Evolutionary conservation across 1,140 invertebrate genomes (phyloP), one percentile per base, ranked within the genome.

Genomic region (Drosophila pruinosa): DNA sequence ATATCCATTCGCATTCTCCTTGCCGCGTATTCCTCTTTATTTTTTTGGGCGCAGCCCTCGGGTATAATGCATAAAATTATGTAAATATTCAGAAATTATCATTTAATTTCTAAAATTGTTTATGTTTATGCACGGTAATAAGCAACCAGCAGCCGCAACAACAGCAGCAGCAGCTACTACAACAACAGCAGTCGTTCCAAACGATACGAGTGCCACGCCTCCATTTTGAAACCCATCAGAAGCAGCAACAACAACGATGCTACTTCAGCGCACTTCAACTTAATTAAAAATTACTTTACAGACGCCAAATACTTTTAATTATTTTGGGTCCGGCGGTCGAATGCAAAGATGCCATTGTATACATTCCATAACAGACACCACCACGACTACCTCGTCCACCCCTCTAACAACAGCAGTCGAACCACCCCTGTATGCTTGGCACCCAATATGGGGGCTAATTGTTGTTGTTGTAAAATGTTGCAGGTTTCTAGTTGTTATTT

Each of bases 241-340:
- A 71, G 54, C 36, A 47, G 52, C 50, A 26, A 12, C 22, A 3
- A 3, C 43, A 24, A 21, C n/a, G 21, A 45, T 5, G 36, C 63
- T 62, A 80, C 77, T 85, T 81, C 56, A 75, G 47, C 73, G 77
- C 82, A 88, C 81, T 86, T 86, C 81, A 86, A 86, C 82, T 88
- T 86, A 86, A 86, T 86, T 86, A 86, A 86, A 86, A 86, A 86
- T 86, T 86, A 86, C 81, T 88, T 88, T 88, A 88, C 81, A 88
- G 83, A 86, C 81, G 78, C 81, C 78, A 86, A 86, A 88, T 88
- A 88, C 81, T 86, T 86, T 88, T 86, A 86, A 86, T 86, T 86
- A 86, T 85, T 85, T 85, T 86, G 82, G 81, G 82, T 85, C 88
- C 81, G 79, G 76, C 72, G 80, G 80, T 76, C 72, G 76, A 85